Evolutionary conservation across 2,113 vertebrate species (phyloP).

Genomic region (Callocephalon fimbriatum): DNA sequence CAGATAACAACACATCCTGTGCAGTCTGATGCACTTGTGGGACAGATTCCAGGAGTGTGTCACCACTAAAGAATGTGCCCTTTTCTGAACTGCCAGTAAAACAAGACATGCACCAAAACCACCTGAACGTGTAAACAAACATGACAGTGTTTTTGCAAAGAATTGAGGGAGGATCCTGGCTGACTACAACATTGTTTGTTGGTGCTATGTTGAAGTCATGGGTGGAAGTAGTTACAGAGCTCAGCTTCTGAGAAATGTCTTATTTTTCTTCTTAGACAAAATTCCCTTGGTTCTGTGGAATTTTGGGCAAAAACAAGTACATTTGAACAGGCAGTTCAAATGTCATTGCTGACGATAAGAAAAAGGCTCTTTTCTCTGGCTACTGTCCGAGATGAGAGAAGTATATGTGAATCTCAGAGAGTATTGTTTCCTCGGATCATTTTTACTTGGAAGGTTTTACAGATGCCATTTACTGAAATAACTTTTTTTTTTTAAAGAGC

Average conservation of each 20-base stretch:
- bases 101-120: background rate
- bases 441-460: background rate
- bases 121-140: conserved; percentile 1
- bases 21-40: background rate
- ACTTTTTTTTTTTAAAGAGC: accelerated
- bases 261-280: background rate
- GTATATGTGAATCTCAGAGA: background rate
- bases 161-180: background rate
- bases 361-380: background rate
- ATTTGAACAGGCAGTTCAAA: background rate
- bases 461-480: background rate
- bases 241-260: background rate
- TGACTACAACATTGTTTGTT: background rate
- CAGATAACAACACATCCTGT: conserved; percentile 28
- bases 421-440: background rate
- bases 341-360: background rate
- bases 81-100: conserved; percentile 1
- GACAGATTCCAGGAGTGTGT: background rate
- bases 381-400: background rate
- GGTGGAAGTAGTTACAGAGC: background rate
- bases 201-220: background rate
- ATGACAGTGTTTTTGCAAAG: background rate
- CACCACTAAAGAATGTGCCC: background rate
- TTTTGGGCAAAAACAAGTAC: background rate
- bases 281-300: background rate